Conservation (phyloP, 2,113 vertebrate species). For the Cyanocitta stelleri region DNA sequence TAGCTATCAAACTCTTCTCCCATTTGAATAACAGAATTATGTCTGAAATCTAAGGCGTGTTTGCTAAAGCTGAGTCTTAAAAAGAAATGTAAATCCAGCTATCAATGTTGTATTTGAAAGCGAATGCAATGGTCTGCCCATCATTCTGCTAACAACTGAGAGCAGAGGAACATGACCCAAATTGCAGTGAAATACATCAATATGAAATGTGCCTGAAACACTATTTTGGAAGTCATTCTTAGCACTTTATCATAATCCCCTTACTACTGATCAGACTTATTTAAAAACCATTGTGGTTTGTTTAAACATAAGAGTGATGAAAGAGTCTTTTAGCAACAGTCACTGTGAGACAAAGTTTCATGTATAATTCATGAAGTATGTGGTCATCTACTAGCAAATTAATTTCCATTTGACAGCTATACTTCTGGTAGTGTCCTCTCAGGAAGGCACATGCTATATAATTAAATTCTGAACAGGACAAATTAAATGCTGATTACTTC, state of each 20-base stretch:
- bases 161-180: conserved; percentile 43
- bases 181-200: conserved; percentile 11
- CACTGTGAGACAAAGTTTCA: conserved; percentile 70
- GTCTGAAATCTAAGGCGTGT: conserved; percentile 71
- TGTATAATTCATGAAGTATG: conserved; percentile 77
- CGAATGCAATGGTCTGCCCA: background rate
- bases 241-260: conserved; percentile 53
- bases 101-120: conserved; percentile 55
- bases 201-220: conserved; percentile 17
- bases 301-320: conserved; percentile 68
- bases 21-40: conserved; percentile 83
- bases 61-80: conserved; percentile 62
- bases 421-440: conserved; percentile 69
- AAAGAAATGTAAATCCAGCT: conserved; percentile 75
- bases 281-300: conserved; percentile 71
- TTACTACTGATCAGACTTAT: conserved; percentile 68
- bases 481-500: conserved; percentile 76
- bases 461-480: conserved; percentile 77
- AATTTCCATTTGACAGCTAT: conserved; percentile 74
- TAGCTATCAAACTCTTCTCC: conserved; percentile 82
- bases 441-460: conserved; percentile 69
- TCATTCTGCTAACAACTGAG: conserved; percentile 32
- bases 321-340: conserved; percentile 71
- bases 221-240: conserved; percentile 59
- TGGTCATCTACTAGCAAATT: conserved; percentile 77